A percentile compares a stretch with the other conserved stretches of the same genome.
Conservation (phyloP, 2,888 invertebrate genomes). For the Mythimna loreyi region DNA sequence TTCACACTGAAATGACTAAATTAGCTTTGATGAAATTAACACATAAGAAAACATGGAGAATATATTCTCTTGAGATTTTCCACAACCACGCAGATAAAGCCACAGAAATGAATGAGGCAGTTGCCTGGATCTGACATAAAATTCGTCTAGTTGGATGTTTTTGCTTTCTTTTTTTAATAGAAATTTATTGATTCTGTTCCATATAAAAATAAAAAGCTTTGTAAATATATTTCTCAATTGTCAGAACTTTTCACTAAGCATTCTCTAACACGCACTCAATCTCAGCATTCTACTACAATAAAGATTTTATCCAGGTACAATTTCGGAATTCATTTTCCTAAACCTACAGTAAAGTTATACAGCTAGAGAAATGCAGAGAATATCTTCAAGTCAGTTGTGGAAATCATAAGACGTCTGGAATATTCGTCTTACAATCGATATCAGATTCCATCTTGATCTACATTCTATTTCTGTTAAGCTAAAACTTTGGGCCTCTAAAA, state of each 20-base stretch:
- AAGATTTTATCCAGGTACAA: neutral
- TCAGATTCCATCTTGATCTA: slow-evolving; percentile 22
- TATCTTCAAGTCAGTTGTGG: slow-evolving; percentile 16
- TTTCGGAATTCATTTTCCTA: neutral
- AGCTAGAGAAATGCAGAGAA: slow-evolving; percentile 8
- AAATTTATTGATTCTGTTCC: too few relatives aligned
- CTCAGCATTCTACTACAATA: neutral
- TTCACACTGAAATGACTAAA: too few relatives aligned
- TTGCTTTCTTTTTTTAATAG: too few relatives aligned
- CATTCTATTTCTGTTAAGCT: slow-evolving; percentile 17
- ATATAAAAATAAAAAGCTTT: too few relatives aligned
- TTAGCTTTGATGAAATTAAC: too few relatives aligned
- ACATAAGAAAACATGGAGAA: too few relatives aligned
- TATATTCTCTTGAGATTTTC: too few relatives aligned
- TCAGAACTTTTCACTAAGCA: neutral
- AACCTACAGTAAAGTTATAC: neutral
- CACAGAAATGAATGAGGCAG: too few relatives aligned
- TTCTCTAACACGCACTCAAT: neutral
- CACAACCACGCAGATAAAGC: too few relatives aligned
- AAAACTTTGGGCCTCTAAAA: neutral
- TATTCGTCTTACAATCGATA: slow-evolving; percentile 26
- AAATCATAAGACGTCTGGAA: slow-evolving; percentile 16
- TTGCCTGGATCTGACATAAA: too few relatives aligned
- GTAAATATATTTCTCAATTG: neutral
- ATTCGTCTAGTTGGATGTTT: too few relatives aligned